Conservation (phyloP, 2,888 invertebrate genomes). For the Coleophora deauratella region DNA sequence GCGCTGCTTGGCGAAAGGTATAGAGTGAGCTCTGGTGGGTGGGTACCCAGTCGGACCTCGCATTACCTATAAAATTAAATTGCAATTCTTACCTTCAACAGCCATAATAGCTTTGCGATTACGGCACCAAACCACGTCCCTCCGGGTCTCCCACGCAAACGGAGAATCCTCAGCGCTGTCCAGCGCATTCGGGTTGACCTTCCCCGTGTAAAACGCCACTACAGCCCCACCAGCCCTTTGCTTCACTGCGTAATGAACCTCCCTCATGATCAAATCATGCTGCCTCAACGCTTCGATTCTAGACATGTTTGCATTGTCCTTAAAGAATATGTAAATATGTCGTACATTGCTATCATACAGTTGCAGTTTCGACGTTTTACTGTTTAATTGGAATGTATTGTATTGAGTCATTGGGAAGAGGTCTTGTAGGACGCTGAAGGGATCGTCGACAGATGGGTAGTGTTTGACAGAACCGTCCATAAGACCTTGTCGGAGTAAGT, state of each 20-base stretch:
- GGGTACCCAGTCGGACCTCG: too few species aligned
- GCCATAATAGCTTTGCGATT: too few species aligned
- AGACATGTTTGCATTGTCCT: slow-evolving; percentile 28
- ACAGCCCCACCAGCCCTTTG: slow-evolving; percentile 28
- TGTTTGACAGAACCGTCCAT: slow-evolving; percentile 31
- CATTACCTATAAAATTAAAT: too few species aligned
- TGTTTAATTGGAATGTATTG: slow-evolving; percentile 29
- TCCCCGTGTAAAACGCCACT: slow-evolving; percentile 49
- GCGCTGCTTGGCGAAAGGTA: too few species aligned
- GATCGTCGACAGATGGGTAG: slow-evolving; percentile 36
- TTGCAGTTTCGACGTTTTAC: slow-evolving; percentile 21
- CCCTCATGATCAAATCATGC: slow-evolving; percentile 41
- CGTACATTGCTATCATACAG: slow-evolving; percentile 24
- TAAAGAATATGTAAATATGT: slow-evolving; percentile 42
- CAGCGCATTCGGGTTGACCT: slow-evolving; percentile 26
- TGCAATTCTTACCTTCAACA: too few species aligned
- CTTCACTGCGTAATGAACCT: slow-evolving; percentile 27
- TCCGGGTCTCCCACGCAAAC: too few species aligned
- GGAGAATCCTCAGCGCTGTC: too few species aligned
- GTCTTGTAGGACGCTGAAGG: slow-evolving; percentile 27
- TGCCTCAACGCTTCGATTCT: slow-evolving; percentile 26
- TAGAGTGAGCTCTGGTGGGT: too few species aligned
- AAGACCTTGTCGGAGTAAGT: slow-evolving; percentile 26
- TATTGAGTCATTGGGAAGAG: slow-evolving; percentile 22
- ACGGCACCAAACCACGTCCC: too few species aligned